Evolutionary conservation across 2,113 vertebrate genomes (phyloP).

Genomic region (Morone chrysops): DNA sequence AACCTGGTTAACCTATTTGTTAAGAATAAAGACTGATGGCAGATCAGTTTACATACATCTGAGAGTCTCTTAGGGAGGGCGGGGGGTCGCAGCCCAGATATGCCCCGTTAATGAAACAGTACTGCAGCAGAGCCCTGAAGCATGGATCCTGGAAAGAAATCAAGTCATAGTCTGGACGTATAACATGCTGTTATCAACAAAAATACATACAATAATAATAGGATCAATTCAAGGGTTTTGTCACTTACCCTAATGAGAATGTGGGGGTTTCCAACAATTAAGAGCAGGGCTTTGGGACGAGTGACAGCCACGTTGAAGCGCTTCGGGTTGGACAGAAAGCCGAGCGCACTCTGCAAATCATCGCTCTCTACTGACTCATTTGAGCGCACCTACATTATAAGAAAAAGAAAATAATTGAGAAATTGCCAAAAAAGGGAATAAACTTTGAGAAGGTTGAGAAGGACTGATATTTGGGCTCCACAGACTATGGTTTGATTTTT

Average conservation of each 20-base stretch:
- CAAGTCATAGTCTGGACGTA: neutral
- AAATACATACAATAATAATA: no score
- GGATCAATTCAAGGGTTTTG: neutral
- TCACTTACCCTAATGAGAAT: conserved; percentile 88
- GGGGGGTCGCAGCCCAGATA: conserved; percentile 93
- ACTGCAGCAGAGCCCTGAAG: conserved; percentile 90
- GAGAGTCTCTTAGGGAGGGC: conserved; percentile 64
- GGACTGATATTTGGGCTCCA: neutral
- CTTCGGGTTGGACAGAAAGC: conserved; percentile 93
- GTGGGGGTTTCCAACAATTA: conserved; percentile 94
- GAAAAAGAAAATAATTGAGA: neutral
- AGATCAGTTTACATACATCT: conserved; percentile 47
- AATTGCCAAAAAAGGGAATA: neutral
- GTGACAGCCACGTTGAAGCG: conserved; percentile 97
- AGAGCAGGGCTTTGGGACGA: conserved; percentile 92
- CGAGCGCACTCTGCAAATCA: conserved; percentile 84
- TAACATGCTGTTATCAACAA: neutral
- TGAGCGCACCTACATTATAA: conserved; percentile 88
- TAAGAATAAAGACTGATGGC: neutral
- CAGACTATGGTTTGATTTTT: neutral
- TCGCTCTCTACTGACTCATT: conserved; percentile 81
- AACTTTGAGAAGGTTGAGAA: neutral
- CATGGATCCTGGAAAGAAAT: conserved; percentile 88
- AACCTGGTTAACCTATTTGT: no score
- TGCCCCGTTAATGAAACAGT: conserved; percentile 86